Evolutionary conservation across 2,113 vertebrate genomes (phyloP).

Genomic region (Eolophus roseicapilla): DNA sequence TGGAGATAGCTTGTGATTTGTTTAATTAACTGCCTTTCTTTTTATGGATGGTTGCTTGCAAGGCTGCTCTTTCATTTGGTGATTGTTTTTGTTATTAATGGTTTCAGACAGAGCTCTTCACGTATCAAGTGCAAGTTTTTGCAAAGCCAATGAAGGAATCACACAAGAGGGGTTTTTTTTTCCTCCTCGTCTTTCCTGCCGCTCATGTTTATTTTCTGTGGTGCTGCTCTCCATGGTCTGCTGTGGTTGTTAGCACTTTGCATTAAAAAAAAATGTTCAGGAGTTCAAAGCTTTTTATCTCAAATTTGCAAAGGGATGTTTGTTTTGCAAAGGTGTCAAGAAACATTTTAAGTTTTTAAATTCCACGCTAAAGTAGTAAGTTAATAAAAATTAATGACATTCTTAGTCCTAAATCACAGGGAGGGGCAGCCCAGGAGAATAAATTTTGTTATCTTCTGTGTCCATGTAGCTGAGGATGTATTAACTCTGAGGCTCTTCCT

Average conservation of each 20-base stretch:
- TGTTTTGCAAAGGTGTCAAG: background rate
- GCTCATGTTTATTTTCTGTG: slow-evolving; percentile 49
- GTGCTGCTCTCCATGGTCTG: slow-evolving; percentile 5
- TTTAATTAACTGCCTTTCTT: slow-evolving; percentile 64
- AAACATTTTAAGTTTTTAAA: slow-evolving; percentile 5
- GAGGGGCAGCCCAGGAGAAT: background rate
- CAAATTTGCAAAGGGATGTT: slow-evolving; percentile 29
- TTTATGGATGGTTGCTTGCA: slow-evolving; percentile 67
- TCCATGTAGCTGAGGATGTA: background rate
- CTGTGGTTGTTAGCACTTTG: slow-evolving; percentile 47
- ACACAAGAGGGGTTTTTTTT: background rate
- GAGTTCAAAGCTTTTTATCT: slow-evolving; percentile 53
- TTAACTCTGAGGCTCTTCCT: background rate
- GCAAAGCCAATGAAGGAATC: slow-evolving; percentile 48
- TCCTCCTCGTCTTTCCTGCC: background rate
- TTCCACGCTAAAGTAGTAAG: background rate
- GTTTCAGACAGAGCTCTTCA: slow-evolving; percentile 62
- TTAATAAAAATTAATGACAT: slow-evolving; percentile 3
- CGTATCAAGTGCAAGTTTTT: slow-evolving; percentile 53
- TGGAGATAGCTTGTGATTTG: slow-evolving; percentile 58
- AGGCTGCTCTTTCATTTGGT: slow-evolving; percentile 63
- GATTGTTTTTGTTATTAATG: slow-evolving; percentile 68
- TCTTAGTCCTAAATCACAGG: background rate
- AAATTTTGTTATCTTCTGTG: background rate
- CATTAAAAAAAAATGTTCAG: slow-evolving; percentile 21